Evolutionary conservation across 2,113 vertebrate genomes (phyloP), one percentile per base, ranked within the genome.

Genomic region (Platysteira castanea): DNA sequence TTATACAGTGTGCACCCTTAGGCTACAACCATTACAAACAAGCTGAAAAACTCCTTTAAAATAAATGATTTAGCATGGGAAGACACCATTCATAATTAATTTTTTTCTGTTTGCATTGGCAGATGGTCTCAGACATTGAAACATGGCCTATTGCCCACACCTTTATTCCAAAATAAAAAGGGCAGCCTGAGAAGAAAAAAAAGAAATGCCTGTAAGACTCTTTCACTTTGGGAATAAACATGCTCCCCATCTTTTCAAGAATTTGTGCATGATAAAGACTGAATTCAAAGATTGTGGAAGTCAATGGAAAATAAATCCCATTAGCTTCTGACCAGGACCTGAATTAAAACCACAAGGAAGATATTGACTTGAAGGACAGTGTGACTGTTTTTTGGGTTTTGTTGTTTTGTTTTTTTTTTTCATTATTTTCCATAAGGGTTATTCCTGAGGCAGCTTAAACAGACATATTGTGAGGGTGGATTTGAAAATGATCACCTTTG

Each of bases 11-110:
- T 91, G 96, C 97, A 98, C 98, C 98, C 98, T 98, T 95, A 97
- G 98, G 99, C 98, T 97, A 98, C 92, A 89, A 97, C 94, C 96
- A 96, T 97, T 97, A 97, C 97, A 98, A 98, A 98, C 97, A 98
- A 98, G 98, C 98, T 98, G 98, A 98, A 98, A 98, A 99, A 98
- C 98, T 98, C 98, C 98, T 98, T 98, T 98, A 98, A 98, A 98
- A 98, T 98, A 98, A 98, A 97, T 98, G 97, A 98, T 98, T 84
- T 98, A 98, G 96, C 98, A 97, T 98, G 97, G 98, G 97, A 97
- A 98, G 98, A 98, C 96, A 98, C 97, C 96, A 97, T 97, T 98
- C 97, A 98, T 98, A 98, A 98, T 98, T 98, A 98, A 95, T 97
- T 97, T 98, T 96, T 95, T 90, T 85, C 94, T 96, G 96, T 98